A percentile compares a stretch with the other conserved stretches of the same genome.
Evolutionary conservation across 2,113 vertebrate genomes (phyloP).

Genomic region (Ailuropoda melanoleuca): DNA sequence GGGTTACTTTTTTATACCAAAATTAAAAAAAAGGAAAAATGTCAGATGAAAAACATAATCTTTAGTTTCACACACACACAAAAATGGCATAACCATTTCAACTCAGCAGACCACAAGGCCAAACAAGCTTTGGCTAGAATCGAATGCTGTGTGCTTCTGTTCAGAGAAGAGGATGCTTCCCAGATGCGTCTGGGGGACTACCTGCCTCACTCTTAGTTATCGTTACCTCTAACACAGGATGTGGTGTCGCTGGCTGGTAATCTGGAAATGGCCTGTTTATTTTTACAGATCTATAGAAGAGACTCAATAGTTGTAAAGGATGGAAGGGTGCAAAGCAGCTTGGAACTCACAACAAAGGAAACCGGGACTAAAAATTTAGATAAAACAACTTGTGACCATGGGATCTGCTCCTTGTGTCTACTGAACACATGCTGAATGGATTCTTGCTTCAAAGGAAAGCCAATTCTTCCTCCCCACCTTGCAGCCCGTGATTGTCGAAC

Average conservation of each 20-base stretch:
- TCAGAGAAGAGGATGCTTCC: slow-evolving; percentile 65
- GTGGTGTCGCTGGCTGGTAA: slow-evolving; percentile 72
- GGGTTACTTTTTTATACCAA: slow-evolving; percentile 14
- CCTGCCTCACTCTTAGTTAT: slow-evolving; percentile 78
- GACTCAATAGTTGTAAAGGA: slow-evolving; percentile 79
- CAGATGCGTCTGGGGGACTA: slow-evolving; percentile 75
- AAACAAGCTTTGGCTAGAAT: slow-evolving; percentile 57
- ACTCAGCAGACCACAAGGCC: slow-evolving; percentile 42
- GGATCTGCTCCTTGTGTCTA: slow-evolving; percentile 69
- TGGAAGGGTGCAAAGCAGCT: slow-evolving; percentile 75
- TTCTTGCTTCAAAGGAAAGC: slow-evolving; percentile 69
- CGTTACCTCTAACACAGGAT: slow-evolving; percentile 76
- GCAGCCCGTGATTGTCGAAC: slow-evolving; percentile 34
- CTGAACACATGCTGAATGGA: slow-evolving; percentile 44
- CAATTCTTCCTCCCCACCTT: neutral
- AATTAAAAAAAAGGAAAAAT: slow-evolving; percentile 29
- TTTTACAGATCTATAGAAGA: slow-evolving; percentile 79
- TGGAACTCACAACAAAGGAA: slow-evolving; percentile 80
- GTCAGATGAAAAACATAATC: slow-evolving; percentile 41
- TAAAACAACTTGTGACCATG: slow-evolving; percentile 35
- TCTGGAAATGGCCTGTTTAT: slow-evolving; percentile 82
- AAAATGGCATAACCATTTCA: slow-evolving; percentile 41
- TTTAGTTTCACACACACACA: neutral
- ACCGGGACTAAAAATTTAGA: slow-evolving; percentile 63
- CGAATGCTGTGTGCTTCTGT: slow-evolving; percentile 62